phyloP scores from a whole-genome alignment of 1,140 invertebrate species.

The Stegodyphus dumicola region DNA sequence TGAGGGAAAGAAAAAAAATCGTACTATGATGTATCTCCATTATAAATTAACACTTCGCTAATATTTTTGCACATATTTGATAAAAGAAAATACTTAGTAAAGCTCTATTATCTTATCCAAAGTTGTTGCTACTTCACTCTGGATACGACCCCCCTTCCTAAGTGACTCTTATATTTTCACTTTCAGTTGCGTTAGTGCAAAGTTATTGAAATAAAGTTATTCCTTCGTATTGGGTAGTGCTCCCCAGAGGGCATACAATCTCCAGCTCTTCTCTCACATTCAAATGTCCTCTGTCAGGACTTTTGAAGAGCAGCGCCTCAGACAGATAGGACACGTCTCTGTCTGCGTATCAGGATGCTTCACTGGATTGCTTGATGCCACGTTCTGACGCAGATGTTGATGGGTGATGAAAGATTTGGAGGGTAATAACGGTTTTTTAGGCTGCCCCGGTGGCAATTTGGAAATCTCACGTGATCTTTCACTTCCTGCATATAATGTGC shows the following conservation, averaged over 20 bases:
- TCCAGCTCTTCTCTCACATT: conserved; percentile 30
- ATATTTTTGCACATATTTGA: no score
- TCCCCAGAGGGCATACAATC: conserved; percentile 27
- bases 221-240: background rate
- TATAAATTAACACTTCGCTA: no score
- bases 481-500: no score
- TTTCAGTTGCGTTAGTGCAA: background rate
- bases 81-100: no score
- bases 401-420: conserved; percentile 30
- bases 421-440: background rate
- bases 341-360: conserved; percentile 12
- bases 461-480: no score
- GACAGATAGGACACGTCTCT: conserved; percentile 38
- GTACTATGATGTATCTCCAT: no score
- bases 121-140: no score
- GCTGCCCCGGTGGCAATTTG: no score
- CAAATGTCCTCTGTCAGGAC: conserved; percentile 49
- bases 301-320: conserved; percentile 22
- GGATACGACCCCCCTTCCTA: no score
- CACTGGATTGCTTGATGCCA: background rate
- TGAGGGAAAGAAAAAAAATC: no score
- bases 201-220: conserved; percentile 57
- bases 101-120: no score
- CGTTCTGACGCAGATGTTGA: conserved; percentile 27
- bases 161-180: no score